Percentiles rank a stretch among this genome's conserved stretches.
phyloP scores from a whole-genome alignment of 1,140 invertebrate species.

The Atta texana region DNA sequence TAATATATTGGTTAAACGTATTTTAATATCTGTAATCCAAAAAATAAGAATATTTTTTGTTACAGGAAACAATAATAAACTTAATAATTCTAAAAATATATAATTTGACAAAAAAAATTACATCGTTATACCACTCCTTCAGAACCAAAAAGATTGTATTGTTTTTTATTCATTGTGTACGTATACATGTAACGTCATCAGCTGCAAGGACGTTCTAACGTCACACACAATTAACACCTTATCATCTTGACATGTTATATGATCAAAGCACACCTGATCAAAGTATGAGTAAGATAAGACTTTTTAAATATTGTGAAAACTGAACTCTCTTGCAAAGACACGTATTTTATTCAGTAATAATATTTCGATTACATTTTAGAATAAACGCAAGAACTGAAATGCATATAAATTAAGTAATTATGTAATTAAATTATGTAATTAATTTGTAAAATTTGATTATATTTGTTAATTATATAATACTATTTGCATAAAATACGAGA shows the following conservation, averaged over 20 bases:
- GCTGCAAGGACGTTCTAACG: conserved; percentile 5
- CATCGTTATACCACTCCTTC: not conserved
- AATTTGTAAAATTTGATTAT: not conserved
- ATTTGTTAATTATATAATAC: not conserved
- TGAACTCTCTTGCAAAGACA: conserved; percentile 10
- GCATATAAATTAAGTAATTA: not conserved
- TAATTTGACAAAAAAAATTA: not conserved
- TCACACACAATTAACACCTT: conserved; percentile 49
- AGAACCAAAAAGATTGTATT: not conserved
- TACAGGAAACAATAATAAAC: not conserved
- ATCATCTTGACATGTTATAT: conserved; percentile 44
- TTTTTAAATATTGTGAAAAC: conserved; percentile 2
- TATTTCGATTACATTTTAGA: not conserved
- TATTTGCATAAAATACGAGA: not conserved
- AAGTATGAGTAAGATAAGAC: conserved; percentile 55
- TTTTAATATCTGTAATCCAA: not conserved
- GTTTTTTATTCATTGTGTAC: conserved; percentile 25
- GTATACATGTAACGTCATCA: conserved; percentile 32
- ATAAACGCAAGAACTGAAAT: not conserved
- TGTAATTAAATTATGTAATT: not conserved
- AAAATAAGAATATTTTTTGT: not conserved
- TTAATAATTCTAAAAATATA: not conserved
- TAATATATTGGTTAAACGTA: not conserved
- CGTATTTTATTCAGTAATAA: not conserved
- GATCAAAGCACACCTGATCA: conserved; percentile 37